These are phyloP conservation scores for Idris sp. DNA, from an alignment of 1,140 invertebrate genomes.

Conservation along the genomic window DNA sequence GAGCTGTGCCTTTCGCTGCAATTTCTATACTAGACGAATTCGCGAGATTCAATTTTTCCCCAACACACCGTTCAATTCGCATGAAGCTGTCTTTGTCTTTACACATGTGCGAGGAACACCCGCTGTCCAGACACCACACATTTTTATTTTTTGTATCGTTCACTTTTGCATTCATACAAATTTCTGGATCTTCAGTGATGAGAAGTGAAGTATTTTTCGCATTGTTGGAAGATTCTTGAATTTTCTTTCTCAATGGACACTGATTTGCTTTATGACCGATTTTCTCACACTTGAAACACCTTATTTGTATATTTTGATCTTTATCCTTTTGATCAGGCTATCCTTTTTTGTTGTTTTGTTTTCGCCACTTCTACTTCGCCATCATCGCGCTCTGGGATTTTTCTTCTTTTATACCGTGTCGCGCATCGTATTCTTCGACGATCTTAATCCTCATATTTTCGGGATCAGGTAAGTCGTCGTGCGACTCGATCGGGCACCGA, in stretches of 20 bases:
- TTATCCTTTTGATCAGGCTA: not conserved
- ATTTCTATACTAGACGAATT: not conserved
- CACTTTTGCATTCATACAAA: not conserved
- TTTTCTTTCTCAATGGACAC: not conserved
- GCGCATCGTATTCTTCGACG: not conserved
- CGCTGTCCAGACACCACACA: not conserved
- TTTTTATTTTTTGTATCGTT: not conserved
- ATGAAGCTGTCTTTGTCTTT: not conserved
- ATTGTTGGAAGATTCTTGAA: not conserved
- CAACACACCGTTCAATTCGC: too few relatives aligned
- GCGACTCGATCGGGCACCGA: not conserved
- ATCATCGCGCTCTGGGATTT: not conserved
- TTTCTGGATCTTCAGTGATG: not conserved
- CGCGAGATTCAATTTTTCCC: slow-evolving; percentile 3
- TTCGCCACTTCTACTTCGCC: not conserved
- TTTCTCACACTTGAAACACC: not conserved
- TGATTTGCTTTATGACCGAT: not conserved
- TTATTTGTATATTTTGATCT: not conserved
- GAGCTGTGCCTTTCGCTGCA: not conserved
- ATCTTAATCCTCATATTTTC: not conserved
- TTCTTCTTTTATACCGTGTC: not conserved
- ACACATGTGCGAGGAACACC: not conserved
- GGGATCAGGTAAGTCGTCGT: not conserved
- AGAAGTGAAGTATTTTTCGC: not conserved
- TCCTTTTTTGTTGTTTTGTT: not conserved